phyloP scores from a whole-genome alignment of 2,888 invertebrate genomes.

The Chymomyza caudatula region DNA sequence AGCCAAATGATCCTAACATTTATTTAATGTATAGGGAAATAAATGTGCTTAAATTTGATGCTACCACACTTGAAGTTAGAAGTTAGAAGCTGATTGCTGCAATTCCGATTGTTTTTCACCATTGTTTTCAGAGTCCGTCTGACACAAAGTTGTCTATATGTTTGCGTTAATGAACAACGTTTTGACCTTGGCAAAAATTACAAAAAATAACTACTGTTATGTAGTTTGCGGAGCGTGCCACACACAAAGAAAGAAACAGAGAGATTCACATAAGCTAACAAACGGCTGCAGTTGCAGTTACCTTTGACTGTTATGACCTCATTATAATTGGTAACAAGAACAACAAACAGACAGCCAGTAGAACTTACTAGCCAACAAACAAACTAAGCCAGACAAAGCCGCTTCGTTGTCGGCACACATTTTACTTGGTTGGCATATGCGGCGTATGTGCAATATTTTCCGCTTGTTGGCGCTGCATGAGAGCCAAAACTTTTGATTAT shows the following conservation, averaged over 20 bases:
- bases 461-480: conserved; percentile 24
- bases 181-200: conserved; percentile 52
- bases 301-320: conserved; percentile 54
- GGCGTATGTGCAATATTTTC: conserved; percentile 51
- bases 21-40: neutral
- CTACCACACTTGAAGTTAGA: no score
- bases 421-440: conserved; percentile 16
- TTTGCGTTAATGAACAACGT: conserved; percentile 54
- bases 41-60: neutral
- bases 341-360: conserved; percentile 4
- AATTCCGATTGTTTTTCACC: conserved; percentile 1
- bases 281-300: conserved; percentile 25
- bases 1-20: no score
- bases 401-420: conserved; percentile 12
- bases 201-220: neutral
- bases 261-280: conserved; percentile 9
- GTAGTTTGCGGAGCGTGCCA: neutral
- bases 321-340: conserved; percentile 48
- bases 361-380: conserved; percentile 10
- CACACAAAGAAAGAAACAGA: conserved; percentile 5
- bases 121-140: no score
- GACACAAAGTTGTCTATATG: neutral
- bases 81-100: conserved; percentile 6
- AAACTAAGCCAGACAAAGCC: conserved; percentile 18
- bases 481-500: neutral